Base-by-base conservation (phyloP, 37 sponge, comb jelly and placozoan genomes). In the Spongia lamella region DNA sequence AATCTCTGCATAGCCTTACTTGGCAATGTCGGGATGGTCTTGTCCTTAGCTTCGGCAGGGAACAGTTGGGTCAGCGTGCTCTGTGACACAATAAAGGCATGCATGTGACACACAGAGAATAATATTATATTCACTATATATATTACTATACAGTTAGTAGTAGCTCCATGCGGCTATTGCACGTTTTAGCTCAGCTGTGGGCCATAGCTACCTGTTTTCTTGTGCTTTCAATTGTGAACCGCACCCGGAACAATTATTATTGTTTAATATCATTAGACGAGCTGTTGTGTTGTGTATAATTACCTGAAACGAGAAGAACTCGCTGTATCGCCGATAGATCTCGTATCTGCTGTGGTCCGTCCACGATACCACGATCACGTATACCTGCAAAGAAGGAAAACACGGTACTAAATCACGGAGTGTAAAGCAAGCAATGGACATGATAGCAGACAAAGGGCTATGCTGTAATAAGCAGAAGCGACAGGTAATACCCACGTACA, bases 241-340 rank as follows among this genome's bases (percentile, higher is more conserved):
- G 29, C 27, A 7, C 14, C 22, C 22, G 27, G 9, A 58, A 29
- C 60, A 58, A 17, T 52, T 19, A 19, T 19, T 52, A 52, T 17
- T 29, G 22, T 5, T 29, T 25, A 29, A 29, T 58, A 29, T 58
- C 22, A 25, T 52, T 19, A 14, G 17, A 19, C 53, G 32, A 31
- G 33, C 57, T n/a, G n/a, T n/a, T n/a, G n/a, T n/a, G n/a, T n/a
- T n/a, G n/a, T 43, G 47, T 13, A 43, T 43, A 5, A 43, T 65
- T 34, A 90, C 91, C 62, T 90, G 91, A 36, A 90, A 78, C 7
- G 91, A 81, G 69, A 85, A 90, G 69, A 90, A 85, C 31, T 90
- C 91, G 34, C 86, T 90, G 86, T 90, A 90, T 68, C 91, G 37
- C 68, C 91, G 34, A 60, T 81, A 81, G n/a, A 82, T 68, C 59